Conservation (phyloP, 2,888 invertebrate genomes). For the Sminthurinus aureus region DNA sequence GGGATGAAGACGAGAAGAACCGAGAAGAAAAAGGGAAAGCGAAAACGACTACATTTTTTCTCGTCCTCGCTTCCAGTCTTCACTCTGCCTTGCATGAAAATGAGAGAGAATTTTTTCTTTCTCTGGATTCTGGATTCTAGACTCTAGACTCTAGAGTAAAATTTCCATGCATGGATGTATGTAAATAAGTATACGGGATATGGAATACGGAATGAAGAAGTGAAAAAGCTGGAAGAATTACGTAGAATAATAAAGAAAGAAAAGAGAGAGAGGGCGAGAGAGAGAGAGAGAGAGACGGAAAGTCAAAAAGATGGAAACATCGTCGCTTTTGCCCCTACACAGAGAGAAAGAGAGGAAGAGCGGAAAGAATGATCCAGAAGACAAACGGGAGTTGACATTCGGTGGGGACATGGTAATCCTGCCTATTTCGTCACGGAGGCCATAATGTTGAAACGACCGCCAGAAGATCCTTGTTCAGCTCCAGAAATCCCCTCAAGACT, state of each 20-base stretch:
- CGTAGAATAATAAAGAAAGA: background rate
- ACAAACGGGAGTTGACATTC: constrained; percentile 52
- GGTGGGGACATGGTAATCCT: constrained; percentile 60
- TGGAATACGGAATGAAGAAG: no score
- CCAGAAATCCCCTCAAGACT: constrained; percentile 58
- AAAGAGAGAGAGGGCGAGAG: background rate
- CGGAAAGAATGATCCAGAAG: constrained; percentile 55
- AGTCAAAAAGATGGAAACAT: background rate
- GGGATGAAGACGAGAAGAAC: constrained; percentile 40
- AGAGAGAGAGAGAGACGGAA: background rate
- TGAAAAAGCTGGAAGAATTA: no score
- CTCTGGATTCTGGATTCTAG: no score
- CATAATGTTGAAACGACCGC: constrained; percentile 50
- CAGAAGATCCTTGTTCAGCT: constrained; percentile 58
- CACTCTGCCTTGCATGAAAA: no score
- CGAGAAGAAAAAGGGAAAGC: constrained; percentile 21
- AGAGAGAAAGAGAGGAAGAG: constrained; percentile 32
- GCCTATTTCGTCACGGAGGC: constrained; percentile 59
- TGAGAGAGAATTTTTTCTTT: no score
- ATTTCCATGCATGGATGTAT: no score
- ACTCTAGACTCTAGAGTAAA: no score
- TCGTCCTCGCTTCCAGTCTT: no score
- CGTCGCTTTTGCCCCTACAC: background rate
- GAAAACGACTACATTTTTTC: background rate
- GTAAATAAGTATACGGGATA: no score